Evolutionary conservation across 2,797 vertebrate genomes (phyloP).

Genomic region (Chaetophractus vellerosus): DNA sequence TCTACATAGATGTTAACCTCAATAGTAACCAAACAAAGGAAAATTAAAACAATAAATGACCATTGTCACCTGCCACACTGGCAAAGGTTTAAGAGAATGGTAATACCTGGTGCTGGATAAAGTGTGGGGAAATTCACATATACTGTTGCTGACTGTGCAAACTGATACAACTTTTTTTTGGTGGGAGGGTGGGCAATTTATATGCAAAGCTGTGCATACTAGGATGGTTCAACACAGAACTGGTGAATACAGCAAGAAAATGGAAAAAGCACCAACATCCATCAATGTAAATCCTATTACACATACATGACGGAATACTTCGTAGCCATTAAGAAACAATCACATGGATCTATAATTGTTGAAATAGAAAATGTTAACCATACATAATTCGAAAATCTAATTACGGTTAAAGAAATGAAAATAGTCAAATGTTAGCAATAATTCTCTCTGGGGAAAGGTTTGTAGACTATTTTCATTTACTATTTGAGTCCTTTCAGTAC

Average conservation of each 20-base stretch:
- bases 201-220: neutral
- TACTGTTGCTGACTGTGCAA: neutral
- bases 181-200: neutral
- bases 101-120: neutral
- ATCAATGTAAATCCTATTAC: neutral
- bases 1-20: neutral
- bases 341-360: neutral
- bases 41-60: neutral
- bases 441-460: neutral
- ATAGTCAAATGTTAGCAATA: neutral
- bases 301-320: neutral
- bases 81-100: conserved; percentile 4
- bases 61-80: neutral
- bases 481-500: conserved; percentile 24
- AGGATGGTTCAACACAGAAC: neutral
- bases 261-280: neutral
- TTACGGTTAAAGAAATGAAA: conserved; percentile 29
- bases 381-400: conserved; percentile 22
- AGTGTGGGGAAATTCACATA: neutral
- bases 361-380: conserved; percentile 22
- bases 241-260: conserved; percentile 17
- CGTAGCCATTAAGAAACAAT: conserved; percentile 2
- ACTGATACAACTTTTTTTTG: neutral
- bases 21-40: neutral
- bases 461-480: neutral